phyloP scores from a whole-genome alignment of 2,113 vertebrate species.

The Cathartes aura region DNA sequence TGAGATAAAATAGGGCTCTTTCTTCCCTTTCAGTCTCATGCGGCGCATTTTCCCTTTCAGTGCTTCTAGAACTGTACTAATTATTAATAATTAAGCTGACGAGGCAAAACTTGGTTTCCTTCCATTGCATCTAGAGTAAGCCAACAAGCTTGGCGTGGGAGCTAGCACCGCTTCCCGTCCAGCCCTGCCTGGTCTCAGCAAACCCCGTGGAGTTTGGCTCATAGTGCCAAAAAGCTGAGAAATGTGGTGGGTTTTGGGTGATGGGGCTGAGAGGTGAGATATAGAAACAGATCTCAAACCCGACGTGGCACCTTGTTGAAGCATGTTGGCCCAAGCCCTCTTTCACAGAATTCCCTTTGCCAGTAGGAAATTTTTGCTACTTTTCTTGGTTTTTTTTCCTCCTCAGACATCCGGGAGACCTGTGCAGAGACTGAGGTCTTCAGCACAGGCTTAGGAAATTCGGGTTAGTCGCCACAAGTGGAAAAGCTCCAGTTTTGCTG shows the following conservation, averaged over 20 bases:
- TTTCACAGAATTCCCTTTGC: not conserved
- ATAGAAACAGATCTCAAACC: not conserved
- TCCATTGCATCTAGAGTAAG: not conserved
- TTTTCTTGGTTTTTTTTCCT: not conserved
- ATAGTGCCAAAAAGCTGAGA: not conserved
- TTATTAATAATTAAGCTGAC: slow-evolving; percentile 41
- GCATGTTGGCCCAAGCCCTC: accelerated
- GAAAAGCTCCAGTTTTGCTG: not conserved
- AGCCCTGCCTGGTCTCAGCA: not conserved
- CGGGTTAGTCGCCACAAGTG: accelerated
- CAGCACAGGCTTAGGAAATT: accelerated
- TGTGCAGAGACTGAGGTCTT: not conserved
- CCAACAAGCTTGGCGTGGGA: not conserved
- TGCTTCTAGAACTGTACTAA: not conserved
- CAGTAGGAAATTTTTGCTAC: accelerated
- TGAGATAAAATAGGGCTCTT: not conserved
- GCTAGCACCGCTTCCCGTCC: accelerated
- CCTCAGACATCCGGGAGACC: accelerated
- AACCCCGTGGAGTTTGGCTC: accelerated
- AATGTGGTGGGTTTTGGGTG: accelerated
- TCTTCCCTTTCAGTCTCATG: not conserved
- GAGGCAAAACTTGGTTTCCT: not conserved
- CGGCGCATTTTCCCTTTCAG: not conserved
- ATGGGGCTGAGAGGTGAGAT: not conserved
- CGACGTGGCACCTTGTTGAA: accelerated